phyloP scores from a whole-genome alignment of 2,888 invertebrate species.

The Eurytoma californica region DNA sequence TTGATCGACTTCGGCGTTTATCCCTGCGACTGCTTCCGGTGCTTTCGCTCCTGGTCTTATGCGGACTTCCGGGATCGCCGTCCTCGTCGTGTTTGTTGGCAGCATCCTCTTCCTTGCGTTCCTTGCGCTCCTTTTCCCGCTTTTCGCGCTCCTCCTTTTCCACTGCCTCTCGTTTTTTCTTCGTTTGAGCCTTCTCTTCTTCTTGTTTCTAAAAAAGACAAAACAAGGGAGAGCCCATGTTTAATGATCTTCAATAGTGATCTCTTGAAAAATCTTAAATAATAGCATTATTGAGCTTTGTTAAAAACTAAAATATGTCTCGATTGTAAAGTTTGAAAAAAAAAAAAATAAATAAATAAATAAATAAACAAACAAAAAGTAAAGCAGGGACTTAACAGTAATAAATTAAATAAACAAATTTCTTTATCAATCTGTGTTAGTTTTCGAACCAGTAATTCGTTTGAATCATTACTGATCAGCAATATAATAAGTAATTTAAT shows the following conservation, averaged over 20 bases:
- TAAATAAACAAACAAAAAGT: conserved; percentile 22
- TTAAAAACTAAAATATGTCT: too few species aligned
- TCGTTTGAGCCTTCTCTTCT: conserved; percentile 82
- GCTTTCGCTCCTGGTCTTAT: conserved; percentile 69
- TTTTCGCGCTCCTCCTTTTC: conserved; percentile 74
- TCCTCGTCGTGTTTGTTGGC: conserved; percentile 57
- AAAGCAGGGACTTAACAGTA: conserved; percentile 5
- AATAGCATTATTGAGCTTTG: neutral
- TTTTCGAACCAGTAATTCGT: neutral
- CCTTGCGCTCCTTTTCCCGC: conserved; percentile 69
- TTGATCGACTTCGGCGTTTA: conserved; percentile 76
- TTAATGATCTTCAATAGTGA: conserved; percentile 6
- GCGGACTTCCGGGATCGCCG: conserved; percentile 69
- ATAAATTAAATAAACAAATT: neutral
- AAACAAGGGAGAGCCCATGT: conserved; percentile 46
- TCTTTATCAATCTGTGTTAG: conserved; percentile 12
- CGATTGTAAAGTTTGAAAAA: neutral
- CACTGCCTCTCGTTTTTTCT: conserved; percentile 77
- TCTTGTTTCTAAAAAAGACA: conserved; percentile 83
- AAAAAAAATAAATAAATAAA: conserved; percentile 3
- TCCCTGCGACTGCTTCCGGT: conserved; percentile 71
- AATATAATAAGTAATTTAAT: neutral
- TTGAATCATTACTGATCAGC: neutral
- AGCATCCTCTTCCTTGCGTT: conserved; percentile 50
- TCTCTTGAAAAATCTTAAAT: neutral